Conservation (phyloP, 2,888 invertebrate genomes). For the Lycaena phlaeas region DNA sequence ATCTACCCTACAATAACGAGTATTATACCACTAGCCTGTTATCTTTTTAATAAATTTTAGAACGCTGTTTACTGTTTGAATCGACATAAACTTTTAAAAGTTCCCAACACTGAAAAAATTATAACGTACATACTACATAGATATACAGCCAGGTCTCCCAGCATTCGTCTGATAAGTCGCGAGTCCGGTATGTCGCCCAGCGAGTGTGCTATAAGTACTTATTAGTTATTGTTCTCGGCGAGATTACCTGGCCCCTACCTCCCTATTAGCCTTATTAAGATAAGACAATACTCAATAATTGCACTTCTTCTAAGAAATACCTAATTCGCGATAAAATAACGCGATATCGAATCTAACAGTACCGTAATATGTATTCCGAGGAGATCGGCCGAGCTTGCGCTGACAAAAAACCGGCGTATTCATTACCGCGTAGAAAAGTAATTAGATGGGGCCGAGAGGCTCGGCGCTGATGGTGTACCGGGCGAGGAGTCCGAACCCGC, state of each 20-base stretch:
- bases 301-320: neutral
- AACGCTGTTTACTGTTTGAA: too few species aligned
- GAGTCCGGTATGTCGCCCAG: neutral
- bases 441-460: too few species aligned
- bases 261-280: too few species aligned
- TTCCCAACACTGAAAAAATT: too few species aligned
- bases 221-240: neutral
- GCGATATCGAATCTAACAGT: neutral
- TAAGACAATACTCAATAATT: neutral
- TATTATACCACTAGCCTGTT: too few species aligned
- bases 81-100: too few species aligned
- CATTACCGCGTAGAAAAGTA: neutral
- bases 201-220: neutral
- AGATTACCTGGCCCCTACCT: neutral
- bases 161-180: neutral
- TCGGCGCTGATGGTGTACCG: too few species aligned
- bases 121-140: too few species aligned
- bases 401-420: neutral
- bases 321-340: neutral
- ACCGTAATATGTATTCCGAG: slow-evolving; percentile 2
- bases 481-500: too few species aligned
- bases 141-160: neutral
- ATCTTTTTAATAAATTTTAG: too few species aligned
- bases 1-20: too few species aligned
- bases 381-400: neutral